Evolutionary conservation across 1,140 invertebrate species (phyloP).

Genomic region (Adoxophyes honmai): DNA sequence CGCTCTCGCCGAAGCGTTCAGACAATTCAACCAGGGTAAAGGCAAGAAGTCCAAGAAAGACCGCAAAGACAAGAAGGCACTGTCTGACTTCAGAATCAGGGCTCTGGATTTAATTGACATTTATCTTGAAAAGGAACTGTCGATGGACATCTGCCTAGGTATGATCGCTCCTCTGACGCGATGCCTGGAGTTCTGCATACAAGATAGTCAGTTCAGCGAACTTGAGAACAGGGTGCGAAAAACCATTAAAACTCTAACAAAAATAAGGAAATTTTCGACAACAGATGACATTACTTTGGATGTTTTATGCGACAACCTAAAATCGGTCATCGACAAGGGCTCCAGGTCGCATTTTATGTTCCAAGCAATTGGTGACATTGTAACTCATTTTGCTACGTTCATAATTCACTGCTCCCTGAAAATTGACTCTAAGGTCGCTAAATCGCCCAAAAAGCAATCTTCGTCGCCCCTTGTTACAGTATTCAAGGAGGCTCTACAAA

Average conservation of each 20-base stretch:
- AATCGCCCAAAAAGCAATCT: constrained; percentile 51
- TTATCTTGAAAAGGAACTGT: constrained; percentile 82
- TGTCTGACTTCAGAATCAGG: constrained; percentile 84
- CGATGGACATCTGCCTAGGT: constrained; percentile 81
- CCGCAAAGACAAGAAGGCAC: constrained; percentile 79
- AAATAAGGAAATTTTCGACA: constrained; percentile 80
- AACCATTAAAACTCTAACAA: constrained; percentile 80
- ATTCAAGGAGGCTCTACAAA: constrained; percentile 75
- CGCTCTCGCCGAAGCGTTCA: constrained; percentile 84
- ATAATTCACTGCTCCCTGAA: constrained; percentile 80
- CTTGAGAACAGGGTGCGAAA: constrained; percentile 80
- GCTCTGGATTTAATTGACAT: constrained; percentile 84
- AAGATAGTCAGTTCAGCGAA: constrained; percentile 82
- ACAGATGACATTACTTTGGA: constrained; percentile 78
- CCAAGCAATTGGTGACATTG: constrained; percentile 82
- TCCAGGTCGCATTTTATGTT: constrained; percentile 80
- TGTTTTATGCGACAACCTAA: constrained; percentile 78
- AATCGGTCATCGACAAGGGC: constrained; percentile 81
- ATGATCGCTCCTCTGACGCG: constrained; percentile 82
- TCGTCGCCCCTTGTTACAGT: constrained; percentile 67
- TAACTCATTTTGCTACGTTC: constrained; percentile 82
- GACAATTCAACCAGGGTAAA: constrained; percentile 80
- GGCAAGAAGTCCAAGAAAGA: constrained; percentile 80
- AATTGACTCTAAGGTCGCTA: constrained; percentile 37
- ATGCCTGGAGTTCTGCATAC: constrained; percentile 82